Evolutionary conservation across 1,140 invertebrate species (phyloP).

Genomic region (Lasaia peninsularis): DNA sequence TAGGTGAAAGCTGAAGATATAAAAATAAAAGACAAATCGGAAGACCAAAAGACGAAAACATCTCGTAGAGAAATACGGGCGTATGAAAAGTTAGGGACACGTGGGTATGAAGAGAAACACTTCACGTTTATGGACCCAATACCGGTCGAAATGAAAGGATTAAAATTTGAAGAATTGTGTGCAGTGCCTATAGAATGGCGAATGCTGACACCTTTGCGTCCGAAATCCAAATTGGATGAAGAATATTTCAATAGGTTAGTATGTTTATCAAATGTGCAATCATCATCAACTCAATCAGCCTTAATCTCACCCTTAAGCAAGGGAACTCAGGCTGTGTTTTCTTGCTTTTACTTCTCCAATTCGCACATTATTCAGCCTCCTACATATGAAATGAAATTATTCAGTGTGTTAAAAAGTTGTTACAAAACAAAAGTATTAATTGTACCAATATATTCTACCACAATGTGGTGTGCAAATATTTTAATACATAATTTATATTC

Average conservation of each 20-base stretch:
- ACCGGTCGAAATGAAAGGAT: slow-evolving; percentile 87
- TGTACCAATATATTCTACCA: too few relatives aligned
- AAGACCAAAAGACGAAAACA: slow-evolving; percentile 82
- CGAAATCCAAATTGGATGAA: slow-evolving; percentile 89
- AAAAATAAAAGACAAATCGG: slow-evolving; percentile 81
- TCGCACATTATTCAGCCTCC: too few relatives aligned
- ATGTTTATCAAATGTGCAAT: not conserved
- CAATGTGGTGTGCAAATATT: too few relatives aligned
- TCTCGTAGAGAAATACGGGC: slow-evolving; percentile 81
- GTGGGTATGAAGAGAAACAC: slow-evolving; percentile 77
- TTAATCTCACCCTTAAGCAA: too few relatives aligned
- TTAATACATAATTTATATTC: too few relatives aligned
- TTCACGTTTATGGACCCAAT: slow-evolving; percentile 88
- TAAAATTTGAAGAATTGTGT: slow-evolving; percentile 88
- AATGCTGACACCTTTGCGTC: slow-evolving; percentile 92
- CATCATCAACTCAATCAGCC: too few relatives aligned
- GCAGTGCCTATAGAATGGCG: slow-evolving; percentile 94
- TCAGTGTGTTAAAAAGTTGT: too few relatives aligned
- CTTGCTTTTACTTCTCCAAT: too few relatives aligned
- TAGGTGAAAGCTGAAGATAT: slow-evolving; percentile 81
- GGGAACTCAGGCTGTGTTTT: too few relatives aligned
- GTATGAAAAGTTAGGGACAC: slow-evolving; percentile 72
- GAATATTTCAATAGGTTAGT: slow-evolving; percentile 89
- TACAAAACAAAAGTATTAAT: too few relatives aligned
- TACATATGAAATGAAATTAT: too few relatives aligned